Conservation (phyloP, 1,140 invertebrate species). For the Caenorhabditis briggsae region DNA sequence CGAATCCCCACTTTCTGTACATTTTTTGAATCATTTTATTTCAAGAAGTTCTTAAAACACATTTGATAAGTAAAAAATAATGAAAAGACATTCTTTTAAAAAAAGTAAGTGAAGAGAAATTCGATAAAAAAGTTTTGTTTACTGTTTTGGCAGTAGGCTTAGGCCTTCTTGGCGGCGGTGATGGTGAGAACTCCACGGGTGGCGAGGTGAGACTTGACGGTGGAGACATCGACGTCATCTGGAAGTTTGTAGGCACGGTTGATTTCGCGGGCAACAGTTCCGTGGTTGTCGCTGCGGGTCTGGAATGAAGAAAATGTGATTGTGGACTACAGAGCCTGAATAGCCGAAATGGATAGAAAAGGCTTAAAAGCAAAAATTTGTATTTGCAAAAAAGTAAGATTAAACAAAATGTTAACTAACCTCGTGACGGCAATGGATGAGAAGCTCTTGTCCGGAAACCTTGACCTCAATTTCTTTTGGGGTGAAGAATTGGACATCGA, state of each 20-base stretch:
- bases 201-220: slow-evolving; percentile 73
- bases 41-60: too few species aligned
- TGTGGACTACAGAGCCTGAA: too few species aligned
- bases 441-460: slow-evolving; percentile 71
- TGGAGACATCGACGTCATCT: slow-evolving; percentile 72
- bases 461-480: slow-evolving; percentile 71
- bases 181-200: slow-evolving; percentile 73
- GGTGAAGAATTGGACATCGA: slow-evolving; percentile 68
- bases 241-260: slow-evolving; percentile 75
- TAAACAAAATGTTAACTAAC: neutral
- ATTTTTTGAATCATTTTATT: too few species aligned
- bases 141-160: slow-evolving; percentile 52
- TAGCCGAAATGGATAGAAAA: too few species aligned
- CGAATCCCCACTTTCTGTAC: too few species aligned
- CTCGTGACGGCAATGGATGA: slow-evolving; percentile 76
- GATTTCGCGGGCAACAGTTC: slow-evolving; percentile 74
- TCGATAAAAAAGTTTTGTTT: slow-evolving; percentile 34
- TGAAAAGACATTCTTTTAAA: neutral
- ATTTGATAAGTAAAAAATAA: neutral
- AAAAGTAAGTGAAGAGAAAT: slow-evolving; percentile 34
- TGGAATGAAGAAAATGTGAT: neutral
- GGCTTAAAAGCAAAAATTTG: too few species aligned
- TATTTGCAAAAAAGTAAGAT: too few species aligned
- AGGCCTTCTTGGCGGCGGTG: slow-evolving; percentile 73
- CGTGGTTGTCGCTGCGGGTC: slow-evolving; percentile 73